phyloP scores from a whole-genome alignment of 2,888 invertebrate genomes.

The Polia nebulosa region DNA sequence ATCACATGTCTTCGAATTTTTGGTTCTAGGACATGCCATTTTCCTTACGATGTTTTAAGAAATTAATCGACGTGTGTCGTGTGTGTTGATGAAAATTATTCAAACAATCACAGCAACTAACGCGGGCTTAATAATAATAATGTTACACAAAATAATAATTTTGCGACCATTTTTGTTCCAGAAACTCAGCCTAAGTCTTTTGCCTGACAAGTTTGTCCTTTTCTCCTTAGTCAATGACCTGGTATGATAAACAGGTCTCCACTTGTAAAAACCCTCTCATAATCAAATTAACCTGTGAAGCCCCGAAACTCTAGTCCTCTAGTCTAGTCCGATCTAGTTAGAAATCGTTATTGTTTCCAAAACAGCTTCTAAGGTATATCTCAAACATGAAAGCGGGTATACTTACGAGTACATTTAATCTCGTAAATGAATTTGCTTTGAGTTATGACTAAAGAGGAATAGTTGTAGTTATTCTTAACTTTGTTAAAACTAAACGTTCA shows the following conservation, averaged over 20 bases:
- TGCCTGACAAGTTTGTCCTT: too few relatives aligned
- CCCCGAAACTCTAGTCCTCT: too few relatives aligned
- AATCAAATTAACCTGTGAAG: too few relatives aligned
- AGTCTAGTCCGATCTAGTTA: too few relatives aligned
- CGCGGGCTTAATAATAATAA: neutral
- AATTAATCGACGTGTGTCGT: neutral
- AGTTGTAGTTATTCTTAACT: slow-evolving; percentile 9
- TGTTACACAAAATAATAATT: neutral
- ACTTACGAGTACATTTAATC: slow-evolving; percentile 20
- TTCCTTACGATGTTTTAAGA: too few relatives aligned
- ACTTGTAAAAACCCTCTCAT: too few relatives aligned
- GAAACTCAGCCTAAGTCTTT: too few relatives aligned
- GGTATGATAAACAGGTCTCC: too few relatives aligned
- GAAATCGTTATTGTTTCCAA: neutral
- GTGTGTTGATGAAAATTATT: too few relatives aligned
- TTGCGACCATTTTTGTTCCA: neutral
- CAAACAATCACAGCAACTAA: neutral
- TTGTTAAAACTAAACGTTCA: slow-evolving; percentile 22
- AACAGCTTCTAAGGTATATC: neutral
- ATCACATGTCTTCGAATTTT: too few relatives aligned
- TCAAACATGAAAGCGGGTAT: slow-evolving; percentile 5
- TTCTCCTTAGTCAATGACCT: too few relatives aligned
- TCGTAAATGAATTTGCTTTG: slow-evolving; percentile 22
- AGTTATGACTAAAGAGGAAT: slow-evolving; percentile 17
- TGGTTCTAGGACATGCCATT: too few relatives aligned